Percentiles rank a stretch among this genome's conserved stretches.
phyloP scores from a whole-genome alignment of 2,888 invertebrate species.

The Stenurella melanura region DNA sequence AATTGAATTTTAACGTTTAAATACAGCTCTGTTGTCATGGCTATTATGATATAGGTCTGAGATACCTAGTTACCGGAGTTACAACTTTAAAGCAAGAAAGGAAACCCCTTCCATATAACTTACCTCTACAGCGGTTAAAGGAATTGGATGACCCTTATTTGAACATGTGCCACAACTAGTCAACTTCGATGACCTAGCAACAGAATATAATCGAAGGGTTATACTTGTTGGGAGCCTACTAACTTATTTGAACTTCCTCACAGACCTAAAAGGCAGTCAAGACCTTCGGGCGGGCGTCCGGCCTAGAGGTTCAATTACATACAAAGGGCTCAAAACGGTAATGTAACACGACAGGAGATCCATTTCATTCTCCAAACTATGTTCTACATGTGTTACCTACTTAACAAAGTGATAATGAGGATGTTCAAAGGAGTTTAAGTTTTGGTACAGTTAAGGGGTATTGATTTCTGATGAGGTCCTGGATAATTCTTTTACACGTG shows the following conservation, averaged over 20 bases:
- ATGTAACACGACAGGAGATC: constrained; percentile 50
- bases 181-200: constrained; percentile 15
- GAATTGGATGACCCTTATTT: constrained; percentile 29
- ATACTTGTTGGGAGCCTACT: constrained; percentile 27
- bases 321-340: constrained; percentile 51
- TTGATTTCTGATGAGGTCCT: constrained; percentile 13
- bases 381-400: constrained; percentile 50
- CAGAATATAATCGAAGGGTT: constrained; percentile 38
- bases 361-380: constrained; percentile 46
- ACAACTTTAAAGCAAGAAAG: constrained; percentile 18
- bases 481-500: not conserved
- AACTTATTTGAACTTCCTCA: constrained; percentile 35
- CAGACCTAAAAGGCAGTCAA: constrained; percentile 22
- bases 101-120: not conserved
- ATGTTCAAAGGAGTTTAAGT: constrained; percentile 34
- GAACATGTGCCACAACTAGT: constrained; percentile 32
- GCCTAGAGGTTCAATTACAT: constrained; percentile 47
- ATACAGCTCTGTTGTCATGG: no score
- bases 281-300: constrained; percentile 19
- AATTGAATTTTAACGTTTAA: no score
- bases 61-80: not conserved
- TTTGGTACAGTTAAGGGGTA: constrained; percentile 28
- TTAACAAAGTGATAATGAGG: constrained; percentile 51
- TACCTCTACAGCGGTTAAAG: constrained; percentile 5
- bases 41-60: not conserved